Base-by-base conservation (phyloP, 2,888 invertebrate genomes). In the Xanthorhoe spadicearia region DNA sequence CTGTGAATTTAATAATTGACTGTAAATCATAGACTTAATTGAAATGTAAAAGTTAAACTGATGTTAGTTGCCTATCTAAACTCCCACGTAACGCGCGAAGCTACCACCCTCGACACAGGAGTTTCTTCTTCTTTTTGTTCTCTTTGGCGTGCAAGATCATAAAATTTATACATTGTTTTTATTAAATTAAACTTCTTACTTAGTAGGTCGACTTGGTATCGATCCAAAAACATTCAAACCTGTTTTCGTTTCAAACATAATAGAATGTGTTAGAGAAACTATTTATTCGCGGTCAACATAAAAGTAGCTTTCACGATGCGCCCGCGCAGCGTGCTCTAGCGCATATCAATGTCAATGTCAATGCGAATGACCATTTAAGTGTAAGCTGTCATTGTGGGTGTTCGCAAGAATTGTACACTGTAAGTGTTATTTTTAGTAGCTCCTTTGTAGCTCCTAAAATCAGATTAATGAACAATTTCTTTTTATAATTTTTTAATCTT, bases 221-320 rank as follows among this genome's bases (percentile, higher is more conserved):
- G 13, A 43, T 43, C 38, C 13, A 32, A 32, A 23, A 23, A 38
- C 35, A 38, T 43, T 43, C 13, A 8, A 43, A 43, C 38, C 13
- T 2, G 38, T 43, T 43, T 13, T 43, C 38, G 32, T 7, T 6
- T 32, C 8, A 6, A 32, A 43, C 38, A 43, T 43, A 43, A 43
- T n/a, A 43, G 10, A 43, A 43, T 43, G 38, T 43, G 13, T 43
- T 43, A 43, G 38, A 43, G 38, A 43, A 43, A 43, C 38, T 38
- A 38, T 43, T 3, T 43, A 3, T 13, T 13, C 38, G 43, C 46
- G 48, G 53, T 63, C 61, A 58, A 52, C 56, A 23, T 60, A 56
- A 66, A 66, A 55, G 48, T 60, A 46, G 61, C 54, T 72, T 73
- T 76, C 73, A 63, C 60, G 66, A 69, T 61, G 28, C 48, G 48